Evolutionary conservation across 2,113 vertebrate genomes (phyloP).

Genomic region (Melozone crissalis): DNA sequence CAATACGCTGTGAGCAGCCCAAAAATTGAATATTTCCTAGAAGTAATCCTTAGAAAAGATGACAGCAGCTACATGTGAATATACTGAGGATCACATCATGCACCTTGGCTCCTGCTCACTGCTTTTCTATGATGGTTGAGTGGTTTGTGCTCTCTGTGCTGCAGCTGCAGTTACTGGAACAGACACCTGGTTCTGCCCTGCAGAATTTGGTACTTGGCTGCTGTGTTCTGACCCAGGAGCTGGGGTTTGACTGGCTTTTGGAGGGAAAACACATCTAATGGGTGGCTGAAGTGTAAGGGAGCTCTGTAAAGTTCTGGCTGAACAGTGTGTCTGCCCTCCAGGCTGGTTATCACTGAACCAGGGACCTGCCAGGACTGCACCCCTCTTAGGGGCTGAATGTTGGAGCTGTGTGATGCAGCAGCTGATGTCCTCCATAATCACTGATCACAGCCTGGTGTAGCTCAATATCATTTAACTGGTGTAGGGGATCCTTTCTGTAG

Average conservation of each 20-base stretch:
- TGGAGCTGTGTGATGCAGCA: background rate
- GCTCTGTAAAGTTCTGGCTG: background rate
- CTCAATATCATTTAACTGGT: background rate
- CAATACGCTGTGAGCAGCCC: background rate
- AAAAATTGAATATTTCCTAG: background rate
- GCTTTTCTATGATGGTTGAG: background rate
- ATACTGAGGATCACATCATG: background rate
- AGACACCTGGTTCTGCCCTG: background rate
- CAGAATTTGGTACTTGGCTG: background rate
- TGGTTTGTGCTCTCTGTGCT: background rate
- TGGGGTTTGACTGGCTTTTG: background rate
- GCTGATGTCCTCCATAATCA: background rate
- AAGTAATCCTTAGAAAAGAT: background rate
- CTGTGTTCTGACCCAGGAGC: background rate
- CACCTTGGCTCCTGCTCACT: background rate
- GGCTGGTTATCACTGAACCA: background rate
- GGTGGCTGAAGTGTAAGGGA: background rate
- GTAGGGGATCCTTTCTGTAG: background rate
- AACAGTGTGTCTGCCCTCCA: background rate
- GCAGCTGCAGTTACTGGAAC: background rate
- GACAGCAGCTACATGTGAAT: background rate
- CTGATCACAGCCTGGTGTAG: background rate
- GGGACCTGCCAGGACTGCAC: background rate
- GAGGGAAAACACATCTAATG: background rate
- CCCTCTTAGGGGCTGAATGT: rapidly evolving